Base-by-base conservation (phyloP, 2,797 vertebrate genomes). In the Gymnocypris eckloni region DNA sequence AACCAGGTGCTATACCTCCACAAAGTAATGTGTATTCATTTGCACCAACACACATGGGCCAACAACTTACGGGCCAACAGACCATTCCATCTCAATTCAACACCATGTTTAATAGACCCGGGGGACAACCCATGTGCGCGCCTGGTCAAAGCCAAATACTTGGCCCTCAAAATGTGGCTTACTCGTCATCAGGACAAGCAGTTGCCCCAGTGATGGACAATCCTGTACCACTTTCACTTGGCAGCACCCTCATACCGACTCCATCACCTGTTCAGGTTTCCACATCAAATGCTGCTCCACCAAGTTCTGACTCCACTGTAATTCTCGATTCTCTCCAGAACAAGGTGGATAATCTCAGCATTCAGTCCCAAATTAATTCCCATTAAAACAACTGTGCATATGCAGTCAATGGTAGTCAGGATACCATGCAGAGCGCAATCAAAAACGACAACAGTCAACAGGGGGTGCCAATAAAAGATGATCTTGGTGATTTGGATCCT, bases 11-110 rank as follows among this genome's bases (percentile, higher is more conserved):
- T 85, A 50, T 52, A n/a, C 80, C 81, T 9, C 15, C 39, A 48
- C 81, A 83, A 33, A 64, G 75, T 12, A 82, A 72, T 22, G 33
- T 80, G 45, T 82, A 85, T 79, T 48, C 87, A 79, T 0, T 54
- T 1, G 69, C 92, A 64, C 85, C 92, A 2, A 79, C 92, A 33
- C 75, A 85, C 3, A 83, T 79, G 54, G 66, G 92, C 0, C 84
- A 86, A 11, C 87, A 56, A 9, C 85, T 18, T 11, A 59, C 43
- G 15, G 20, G 22, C 9, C 79, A 90, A 18, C 91, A 84, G 28
- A 54, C 73, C 11, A 13, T 83, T 39, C 39, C 86, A 5, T 79
- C 92, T 25, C 93, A 91, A 67, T 85, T 92, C 13, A 90, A 82
- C 16, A 78, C 89, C 33, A 41, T 93, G 54, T 85, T 89, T 28